Conservation (phyloP, 2,797 vertebrate species). For the Cuniculus paca region DNA sequence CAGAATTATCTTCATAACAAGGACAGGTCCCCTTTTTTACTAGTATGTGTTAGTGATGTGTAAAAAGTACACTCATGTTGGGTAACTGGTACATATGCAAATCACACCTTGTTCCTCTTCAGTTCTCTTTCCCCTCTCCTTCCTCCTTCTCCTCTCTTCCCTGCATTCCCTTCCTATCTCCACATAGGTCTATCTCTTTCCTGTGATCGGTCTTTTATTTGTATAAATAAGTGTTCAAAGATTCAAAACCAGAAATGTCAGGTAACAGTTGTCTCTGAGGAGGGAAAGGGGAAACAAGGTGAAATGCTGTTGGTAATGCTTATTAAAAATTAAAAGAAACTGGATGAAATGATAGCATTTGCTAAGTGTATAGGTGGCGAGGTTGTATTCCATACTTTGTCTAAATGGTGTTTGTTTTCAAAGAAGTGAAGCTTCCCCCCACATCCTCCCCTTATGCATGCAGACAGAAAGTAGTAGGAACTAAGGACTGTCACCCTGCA, state of each 20-base stretch:
- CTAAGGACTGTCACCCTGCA: background rate
- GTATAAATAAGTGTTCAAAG: background rate
- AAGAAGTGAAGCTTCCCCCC: background rate
- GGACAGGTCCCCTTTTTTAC: background rate
- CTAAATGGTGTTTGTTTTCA: background rate
- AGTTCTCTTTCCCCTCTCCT: background rate
- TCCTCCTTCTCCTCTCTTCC: background rate
- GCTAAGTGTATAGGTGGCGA: background rate
- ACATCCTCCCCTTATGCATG: background rate
- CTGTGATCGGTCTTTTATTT: background rate
- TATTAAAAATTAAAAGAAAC: background rate
- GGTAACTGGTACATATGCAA: background rate
- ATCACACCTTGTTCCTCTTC: background rate
- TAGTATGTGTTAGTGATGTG: background rate
- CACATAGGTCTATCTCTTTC: background rate
- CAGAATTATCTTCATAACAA: background rate
- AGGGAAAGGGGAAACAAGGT: background rate
- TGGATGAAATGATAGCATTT: background rate
- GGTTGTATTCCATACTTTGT: background rate
- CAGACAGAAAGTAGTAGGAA: background rate
- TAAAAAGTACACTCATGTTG: background rate
- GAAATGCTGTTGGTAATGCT: background rate
- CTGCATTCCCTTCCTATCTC: background rate
- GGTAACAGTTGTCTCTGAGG: background rate
- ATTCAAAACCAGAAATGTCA: fast-evolving